A percentile compares a stretch with the other conserved stretches of the same genome.
These are phyloP conservation scores for Poeciliopsis turneri DNA, from an alignment of 2,797 vertebrate species.

Conservation along the genomic window DNA sequence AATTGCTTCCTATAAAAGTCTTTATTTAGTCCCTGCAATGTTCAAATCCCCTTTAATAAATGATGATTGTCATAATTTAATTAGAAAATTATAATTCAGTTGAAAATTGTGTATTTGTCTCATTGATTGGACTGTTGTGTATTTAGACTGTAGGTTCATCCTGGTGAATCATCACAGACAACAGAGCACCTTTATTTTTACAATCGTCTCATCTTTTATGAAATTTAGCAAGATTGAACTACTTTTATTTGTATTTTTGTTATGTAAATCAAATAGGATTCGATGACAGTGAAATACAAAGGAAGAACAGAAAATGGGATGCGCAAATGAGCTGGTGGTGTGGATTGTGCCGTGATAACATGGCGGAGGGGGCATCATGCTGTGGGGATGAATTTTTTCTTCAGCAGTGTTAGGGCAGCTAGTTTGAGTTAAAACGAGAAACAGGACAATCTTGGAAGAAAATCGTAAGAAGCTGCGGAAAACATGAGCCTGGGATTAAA, in stretches of 20 bases:
- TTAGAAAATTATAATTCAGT: neutral
- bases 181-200: neutral
- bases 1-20: too few relatives aligned
- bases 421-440: neutral
- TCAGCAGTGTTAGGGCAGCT: neutral
- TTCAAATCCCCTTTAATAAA: too few relatives aligned
- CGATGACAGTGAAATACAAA: neutral
- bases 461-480: neutral
- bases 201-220: neutral
- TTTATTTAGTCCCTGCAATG: too few relatives aligned
- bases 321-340: neutral
- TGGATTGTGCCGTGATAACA: neutral
- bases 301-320: neutral
- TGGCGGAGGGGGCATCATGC: neutral
- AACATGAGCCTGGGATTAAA: neutral
- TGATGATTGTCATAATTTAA: too few relatives aligned
- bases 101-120: neutral
- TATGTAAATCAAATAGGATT: neutral
- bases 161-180: neutral
- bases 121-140: neutral
- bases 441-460: neutral
- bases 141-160: neutral
- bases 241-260: neutral
- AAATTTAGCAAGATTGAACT: neutral
- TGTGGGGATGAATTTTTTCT: neutral